Evolutionary conservation across 2,113 vertebrate genomes (phyloP).

Genomic region (Sprattus sprattus): DNA sequence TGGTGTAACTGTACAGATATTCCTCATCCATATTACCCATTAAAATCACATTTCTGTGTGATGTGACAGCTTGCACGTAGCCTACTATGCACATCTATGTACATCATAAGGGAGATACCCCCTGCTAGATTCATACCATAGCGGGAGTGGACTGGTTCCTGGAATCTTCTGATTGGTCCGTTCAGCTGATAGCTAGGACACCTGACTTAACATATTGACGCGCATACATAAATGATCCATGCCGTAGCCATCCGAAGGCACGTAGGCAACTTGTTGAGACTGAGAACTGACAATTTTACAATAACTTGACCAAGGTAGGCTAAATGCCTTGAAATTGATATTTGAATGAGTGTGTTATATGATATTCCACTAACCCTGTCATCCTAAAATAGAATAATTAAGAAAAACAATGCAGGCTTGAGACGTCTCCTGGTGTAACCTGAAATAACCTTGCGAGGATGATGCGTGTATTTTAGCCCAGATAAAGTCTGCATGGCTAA

Average conservation of each 20-base stretch:
- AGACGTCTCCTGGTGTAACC: not conserved
- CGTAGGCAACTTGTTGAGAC: constrained; percentile 37
- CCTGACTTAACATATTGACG: constrained; percentile 35
- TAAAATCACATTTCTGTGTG: not conserved
- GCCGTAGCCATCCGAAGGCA: constrained; percentile 25
- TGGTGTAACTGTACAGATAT: not conserved
- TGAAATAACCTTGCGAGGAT: not conserved
- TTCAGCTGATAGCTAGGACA: constrained; percentile 20
- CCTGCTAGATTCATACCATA: not conserved
- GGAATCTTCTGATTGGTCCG: constrained; percentile 31
- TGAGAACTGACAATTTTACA: not conserved
- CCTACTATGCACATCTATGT: not conserved
- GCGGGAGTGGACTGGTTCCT: constrained; percentile 16
- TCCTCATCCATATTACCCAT: not conserved
- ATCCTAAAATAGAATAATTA: not conserved
- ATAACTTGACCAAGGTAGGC: constrained; percentile 18
- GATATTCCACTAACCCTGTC: not conserved
- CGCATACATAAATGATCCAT: constrained; percentile 37
- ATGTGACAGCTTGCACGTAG: not conserved
- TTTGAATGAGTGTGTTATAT: not conserved
- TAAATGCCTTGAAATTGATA: not conserved
- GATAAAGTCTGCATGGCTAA: not conserved
- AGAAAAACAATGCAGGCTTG: not conserved
- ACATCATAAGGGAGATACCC: not conserved
- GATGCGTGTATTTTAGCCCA: not conserved